These are phyloP conservation scores for Yponomeuta malinellus DNA, from an alignment of 2,888 invertebrate species.

Conservation along the genomic window DNA sequence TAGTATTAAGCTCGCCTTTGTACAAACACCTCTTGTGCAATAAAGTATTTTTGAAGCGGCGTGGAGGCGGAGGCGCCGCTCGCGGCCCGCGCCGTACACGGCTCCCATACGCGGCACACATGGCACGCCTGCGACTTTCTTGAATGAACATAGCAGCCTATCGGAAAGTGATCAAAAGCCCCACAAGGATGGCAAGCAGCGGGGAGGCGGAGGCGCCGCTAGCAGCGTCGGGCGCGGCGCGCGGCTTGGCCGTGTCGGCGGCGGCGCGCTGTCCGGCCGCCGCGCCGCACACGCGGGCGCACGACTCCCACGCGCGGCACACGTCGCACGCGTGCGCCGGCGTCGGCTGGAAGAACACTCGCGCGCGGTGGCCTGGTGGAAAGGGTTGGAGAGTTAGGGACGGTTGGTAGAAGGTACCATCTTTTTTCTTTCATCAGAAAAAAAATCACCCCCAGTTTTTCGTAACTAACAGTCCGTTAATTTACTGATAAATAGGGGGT, in stretches of 20 bases:
- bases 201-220: constrained; percentile 17
- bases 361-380: constrained; percentile 83
- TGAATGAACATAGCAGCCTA: background rate
- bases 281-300: constrained; percentile 56
- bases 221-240: constrained; percentile 20
- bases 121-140: constrained; percentile 67
- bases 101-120: constrained; percentile 82
- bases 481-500: too few species aligned
- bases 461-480: too few species aligned
- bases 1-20: too few species aligned
- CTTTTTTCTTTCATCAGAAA: too few species aligned
- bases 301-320: constrained; percentile 78
- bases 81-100: background rate
- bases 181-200: background rate
- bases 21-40: too few species aligned
- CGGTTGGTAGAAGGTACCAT: too few species aligned
- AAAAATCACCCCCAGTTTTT: too few species aligned
- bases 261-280: constrained; percentile 34
- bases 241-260: constrained; percentile 9
- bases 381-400: background rate
- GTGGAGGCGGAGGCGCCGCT: constrained; percentile 17
- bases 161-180: background rate
- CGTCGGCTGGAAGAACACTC: constrained; percentile 86
- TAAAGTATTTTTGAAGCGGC: too few species aligned
- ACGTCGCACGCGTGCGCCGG: constrained; percentile 86